Evolutionary conservation across 2,113 vertebrate genomes (phyloP).

Genomic region (Gadus chalcogrammus): DNA sequence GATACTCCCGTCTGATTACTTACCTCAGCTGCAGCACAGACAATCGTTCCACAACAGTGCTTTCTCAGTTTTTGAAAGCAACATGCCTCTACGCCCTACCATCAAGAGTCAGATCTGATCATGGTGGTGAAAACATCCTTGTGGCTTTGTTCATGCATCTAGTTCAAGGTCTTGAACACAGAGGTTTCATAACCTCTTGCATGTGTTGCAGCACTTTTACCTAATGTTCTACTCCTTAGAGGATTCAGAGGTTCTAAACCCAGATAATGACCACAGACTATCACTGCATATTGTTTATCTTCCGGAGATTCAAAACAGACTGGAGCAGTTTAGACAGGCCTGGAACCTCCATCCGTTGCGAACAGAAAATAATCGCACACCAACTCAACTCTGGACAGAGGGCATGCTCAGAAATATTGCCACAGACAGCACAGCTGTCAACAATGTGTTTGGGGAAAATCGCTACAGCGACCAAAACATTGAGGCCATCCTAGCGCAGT

Average conservation of each 20-base stretch:
- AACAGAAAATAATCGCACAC: slow-evolving; percentile 4
- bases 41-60: too few relatives aligned
- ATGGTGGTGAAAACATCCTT: slow-evolving; percentile 21
- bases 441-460: slow-evolving; percentile 22
- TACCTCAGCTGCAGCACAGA: too few relatives aligned
- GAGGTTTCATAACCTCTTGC: slow-evolving; percentile 23
- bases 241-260: slow-evolving; percentile 14
- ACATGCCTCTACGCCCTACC: slow-evolving; percentile 18
- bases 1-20: too few relatives aligned
- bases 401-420: slow-evolving; percentile 6
- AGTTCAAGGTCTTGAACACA: slow-evolving; percentile 11
- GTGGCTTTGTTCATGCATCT: slow-evolving; percentile 27
- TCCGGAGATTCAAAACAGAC: not conserved
- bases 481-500: not conserved
- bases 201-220: slow-evolving; percentile 26
- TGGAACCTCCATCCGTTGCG: not conserved
- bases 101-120: slow-evolving; percentile 29
- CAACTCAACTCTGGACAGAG: slow-evolving; percentile 5
- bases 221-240: slow-evolving; percentile 11
- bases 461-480: not conserved
- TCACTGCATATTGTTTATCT: not conserved
- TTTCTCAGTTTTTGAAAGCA: too few relatives aligned
- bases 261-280: slow-evolving; percentile 14
- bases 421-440: slow-evolving; percentile 9
- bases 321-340: not conserved